These are phyloP conservation scores for Acipenser oxyrinchus DNA, from an alignment of 2,797 vertebrate species.

Conservation along the genomic window DNA sequence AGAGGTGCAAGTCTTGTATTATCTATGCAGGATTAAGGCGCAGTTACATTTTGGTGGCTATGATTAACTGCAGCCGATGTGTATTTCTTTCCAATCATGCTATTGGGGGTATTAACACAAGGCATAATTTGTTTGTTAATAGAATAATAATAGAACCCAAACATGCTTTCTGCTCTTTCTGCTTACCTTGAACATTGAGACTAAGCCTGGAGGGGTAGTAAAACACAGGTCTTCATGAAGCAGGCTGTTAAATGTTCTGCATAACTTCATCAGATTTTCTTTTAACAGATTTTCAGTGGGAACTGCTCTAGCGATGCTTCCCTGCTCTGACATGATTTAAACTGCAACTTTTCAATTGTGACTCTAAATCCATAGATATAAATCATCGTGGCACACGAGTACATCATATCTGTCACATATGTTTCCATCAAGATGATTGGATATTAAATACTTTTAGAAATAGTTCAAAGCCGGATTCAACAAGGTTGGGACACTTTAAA, in stretches of 20 bases:
- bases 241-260: background rate
- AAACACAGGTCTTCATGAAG: too few species aligned
- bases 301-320: background rate
- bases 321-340: slow-evolving; percentile 36
- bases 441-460: slow-evolving; percentile 36
- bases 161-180: too few species aligned
- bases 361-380: slow-evolving; percentile 47
- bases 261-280: background rate
- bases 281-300: background rate
- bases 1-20: background rate
- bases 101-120: background rate
- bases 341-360: slow-evolving; percentile 36
- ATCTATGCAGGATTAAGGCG: background rate
- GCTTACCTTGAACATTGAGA: too few species aligned
- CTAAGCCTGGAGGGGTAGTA: too few species aligned
- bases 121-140: too few species aligned
- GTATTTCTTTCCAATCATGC: background rate
- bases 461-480: slow-evolving; percentile 15
- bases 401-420: slow-evolving; percentile 22
- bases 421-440: slow-evolving; percentile 35
- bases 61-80: background rate
- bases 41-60: background rate
- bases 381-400: slow-evolving; percentile 33
- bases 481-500: background rate
- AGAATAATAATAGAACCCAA: too few species aligned